Evolutionary conservation across 30 jellyfish, hydroid and myxozoan genomes (phyloP).

Genomic region (Chrysaora quinquecirrha): DNA sequence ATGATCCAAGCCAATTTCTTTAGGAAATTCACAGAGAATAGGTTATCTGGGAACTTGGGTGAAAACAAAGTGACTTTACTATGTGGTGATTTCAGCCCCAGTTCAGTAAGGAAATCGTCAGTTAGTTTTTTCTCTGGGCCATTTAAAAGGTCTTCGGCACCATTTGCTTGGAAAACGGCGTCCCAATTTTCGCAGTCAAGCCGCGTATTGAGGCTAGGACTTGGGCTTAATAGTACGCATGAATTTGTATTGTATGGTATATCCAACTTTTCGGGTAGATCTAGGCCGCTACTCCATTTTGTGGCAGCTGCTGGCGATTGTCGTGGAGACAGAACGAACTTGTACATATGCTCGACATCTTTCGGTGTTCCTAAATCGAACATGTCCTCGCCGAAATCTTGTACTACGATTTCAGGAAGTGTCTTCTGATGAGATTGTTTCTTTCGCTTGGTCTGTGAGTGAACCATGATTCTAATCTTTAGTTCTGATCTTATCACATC

Average conservation of each 20-base stretch:
- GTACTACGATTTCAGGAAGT: conserved; percentile 78
- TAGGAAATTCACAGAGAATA: conserved; percentile 70
- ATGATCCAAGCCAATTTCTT: conserved; percentile 62
- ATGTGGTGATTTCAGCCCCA: conserved; percentile 75
- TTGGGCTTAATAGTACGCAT: conserved; percentile 70
- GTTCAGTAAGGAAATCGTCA: conserved; percentile 63
- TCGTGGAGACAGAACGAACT: conserved; percentile 73
- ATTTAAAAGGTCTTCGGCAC: conserved; percentile 66
- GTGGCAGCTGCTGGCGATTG: conserved; percentile 50
- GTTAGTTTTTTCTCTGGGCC: conserved; percentile 75
- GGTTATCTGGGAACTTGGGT: conserved; percentile 68
- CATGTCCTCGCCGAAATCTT: conserved; percentile 80
- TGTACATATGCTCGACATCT: conserved; percentile 72
- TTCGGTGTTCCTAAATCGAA: conserved; percentile 83
- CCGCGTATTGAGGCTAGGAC: conserved; percentile 24
- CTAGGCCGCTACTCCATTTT: conserved; percentile 70
- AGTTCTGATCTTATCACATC: no score
- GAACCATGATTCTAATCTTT: conserved; percentile 64
- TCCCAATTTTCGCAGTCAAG: conserved; percentile 63
- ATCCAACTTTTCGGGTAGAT: conserved; percentile 40
- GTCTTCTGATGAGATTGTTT: conserved; percentile 45
- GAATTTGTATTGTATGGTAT: conserved; percentile 76
- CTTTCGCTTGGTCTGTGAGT: conserved; percentile 52
- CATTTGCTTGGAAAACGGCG: conserved; percentile 65
- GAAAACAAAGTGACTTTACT: conserved; percentile 79